phyloP scores from a whole-genome alignment of 2,888 invertebrate genomes.

The Drosophila robusta region DNA sequence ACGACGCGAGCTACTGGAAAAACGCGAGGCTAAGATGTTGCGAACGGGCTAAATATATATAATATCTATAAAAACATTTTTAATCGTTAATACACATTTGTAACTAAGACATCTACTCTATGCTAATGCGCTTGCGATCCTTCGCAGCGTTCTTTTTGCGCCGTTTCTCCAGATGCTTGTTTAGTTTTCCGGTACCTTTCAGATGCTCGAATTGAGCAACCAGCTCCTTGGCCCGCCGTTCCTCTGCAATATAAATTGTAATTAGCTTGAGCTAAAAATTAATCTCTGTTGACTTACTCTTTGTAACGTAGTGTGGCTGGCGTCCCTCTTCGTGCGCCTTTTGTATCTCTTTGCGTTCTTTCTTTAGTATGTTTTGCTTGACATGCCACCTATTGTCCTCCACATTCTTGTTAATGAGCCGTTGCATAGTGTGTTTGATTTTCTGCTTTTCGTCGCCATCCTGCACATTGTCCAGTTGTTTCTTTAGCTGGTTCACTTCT shows the following conservation, averaged over 20 bases:
- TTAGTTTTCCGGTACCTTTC: constrained; percentile 91
- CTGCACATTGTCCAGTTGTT: constrained; percentile 87
- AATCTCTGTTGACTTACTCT: constrained; percentile 87
- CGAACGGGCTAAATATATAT: constrained; percentile 88
- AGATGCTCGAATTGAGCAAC: constrained; percentile 93
- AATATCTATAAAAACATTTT: constrained; percentile 24
- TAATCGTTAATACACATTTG: constrained; percentile 62
- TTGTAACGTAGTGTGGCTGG: constrained; percentile 90
- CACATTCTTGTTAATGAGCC: constrained; percentile 92
- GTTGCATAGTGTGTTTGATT: constrained; percentile 90
- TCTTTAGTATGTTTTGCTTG: constrained; percentile 86
- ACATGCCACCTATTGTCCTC: constrained; percentile 87
- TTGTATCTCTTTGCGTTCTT: constrained; percentile 87
- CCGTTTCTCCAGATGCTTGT: constrained; percentile 92
- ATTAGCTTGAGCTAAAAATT: background rate
- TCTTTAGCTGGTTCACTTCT: constrained; percentile 88
- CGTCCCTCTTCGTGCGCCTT: constrained; percentile 88
- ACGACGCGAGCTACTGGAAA: constrained; percentile 91
- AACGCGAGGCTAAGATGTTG: constrained; percentile 95
- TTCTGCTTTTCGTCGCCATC: constrained; percentile 88
- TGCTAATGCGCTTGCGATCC: constrained; percentile 83
- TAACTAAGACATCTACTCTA: constrained; percentile 72
- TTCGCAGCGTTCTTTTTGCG: constrained; percentile 89
- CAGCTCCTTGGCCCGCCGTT: constrained; percentile 90
- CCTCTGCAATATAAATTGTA: constrained; percentile 88